Evolutionary conservation across 2,888 invertebrate genomes (phyloP), one percentile per base, ranked within the genome.

Genomic region (Embidobia sp.): DNA sequence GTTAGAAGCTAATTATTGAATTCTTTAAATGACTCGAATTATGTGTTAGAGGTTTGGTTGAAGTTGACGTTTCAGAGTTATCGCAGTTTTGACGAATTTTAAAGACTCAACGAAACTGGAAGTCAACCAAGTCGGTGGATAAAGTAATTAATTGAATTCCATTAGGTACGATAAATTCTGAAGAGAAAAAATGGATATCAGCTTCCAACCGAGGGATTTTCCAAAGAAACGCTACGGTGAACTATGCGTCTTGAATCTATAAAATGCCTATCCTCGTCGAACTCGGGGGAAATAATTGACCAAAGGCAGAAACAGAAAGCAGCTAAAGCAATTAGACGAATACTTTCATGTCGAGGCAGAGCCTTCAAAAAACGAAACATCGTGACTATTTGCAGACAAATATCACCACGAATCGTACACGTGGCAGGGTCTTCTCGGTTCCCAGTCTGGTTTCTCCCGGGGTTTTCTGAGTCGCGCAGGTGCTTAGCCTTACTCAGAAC

Each of bases 401-500:
- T 73, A 57, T 64, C 55, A 59, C 31, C 40, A 51, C 61, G 72
- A 44, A 40, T 55, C 22, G 37, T 72, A 33, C 63, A 49, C 53
- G 55, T 57, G 33, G 66, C 29, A 10, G 31, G n/a, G n/a, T n/a
- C n/a, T n/a, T n/a, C 51, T 40, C 1, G 19, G 27, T 18, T 13
- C 18, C 46, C 33, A 40, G 48, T 61, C 69, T 69, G 10, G 49
- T 44, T 51, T 61, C 57, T 69, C 49, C 26, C 59, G 40, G 42
- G 69, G 18, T 42, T 49, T 42, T 19, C 33, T 55, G 85, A 83
- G 81, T 81, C 72, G 79, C 82, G 83, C 86, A 86, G 85, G 85
- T 85, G 86, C 86, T 84, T 82, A 75, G 81, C 66, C 84, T 83
- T 83, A 84, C 81, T 82, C 82, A 83, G 83, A 72, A 69, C 79